Percentiles rank a stretch among this genome's conserved stretches.
phyloP scores from a whole-genome alignment of 2,113 vertebrate species.

The Origma solitaria region DNA sequence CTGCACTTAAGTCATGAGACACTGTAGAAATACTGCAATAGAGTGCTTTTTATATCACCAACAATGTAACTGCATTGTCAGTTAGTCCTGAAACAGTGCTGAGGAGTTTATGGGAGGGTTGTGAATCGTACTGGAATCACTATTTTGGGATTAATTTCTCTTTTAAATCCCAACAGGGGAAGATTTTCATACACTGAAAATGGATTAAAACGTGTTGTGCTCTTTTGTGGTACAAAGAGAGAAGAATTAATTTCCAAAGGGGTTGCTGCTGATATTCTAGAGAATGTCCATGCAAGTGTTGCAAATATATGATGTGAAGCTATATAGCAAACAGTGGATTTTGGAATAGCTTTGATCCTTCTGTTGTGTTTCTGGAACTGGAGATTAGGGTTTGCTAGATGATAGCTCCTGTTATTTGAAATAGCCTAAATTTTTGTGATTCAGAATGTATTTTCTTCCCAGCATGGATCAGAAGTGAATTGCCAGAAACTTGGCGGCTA shows the following conservation, averaged over 20 bases:
- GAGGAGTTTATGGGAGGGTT: background rate
- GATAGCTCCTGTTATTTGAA: slow-evolving; percentile 19
- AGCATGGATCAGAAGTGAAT: background rate
- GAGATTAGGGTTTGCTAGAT: background rate
- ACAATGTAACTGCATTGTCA: slow-evolving; percentile 10
- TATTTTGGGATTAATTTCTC: slow-evolving; percentile 25
- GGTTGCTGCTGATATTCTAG: background rate
- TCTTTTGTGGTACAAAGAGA: background rate
- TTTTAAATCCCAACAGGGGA: slow-evolving; percentile 17
- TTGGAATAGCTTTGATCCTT: slow-evolving; percentile 1
- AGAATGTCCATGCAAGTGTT: background rate
- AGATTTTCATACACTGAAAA: background rate
- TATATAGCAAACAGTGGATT: background rate
- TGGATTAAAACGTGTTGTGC: background rate
- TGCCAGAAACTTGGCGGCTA: background rate
- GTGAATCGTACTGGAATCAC: background rate
- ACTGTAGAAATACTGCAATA: slow-evolving; percentile 26
- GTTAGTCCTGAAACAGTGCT: slow-evolving; percentile 8
- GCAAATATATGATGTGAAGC: background rate
- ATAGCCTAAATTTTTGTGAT: slow-evolving; percentile 6
- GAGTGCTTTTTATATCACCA: slow-evolving; percentile 23
- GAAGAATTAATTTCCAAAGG: slow-evolving; percentile 1
- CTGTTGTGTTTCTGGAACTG: background rate
- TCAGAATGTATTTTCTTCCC: slow-evolving; percentile 18
- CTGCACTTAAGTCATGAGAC: slow-evolving; percentile 22